Evolutionary conservation across 2,113 vertebrate genomes (phyloP).

Genomic region (Sigmodon hispidus): DNA sequence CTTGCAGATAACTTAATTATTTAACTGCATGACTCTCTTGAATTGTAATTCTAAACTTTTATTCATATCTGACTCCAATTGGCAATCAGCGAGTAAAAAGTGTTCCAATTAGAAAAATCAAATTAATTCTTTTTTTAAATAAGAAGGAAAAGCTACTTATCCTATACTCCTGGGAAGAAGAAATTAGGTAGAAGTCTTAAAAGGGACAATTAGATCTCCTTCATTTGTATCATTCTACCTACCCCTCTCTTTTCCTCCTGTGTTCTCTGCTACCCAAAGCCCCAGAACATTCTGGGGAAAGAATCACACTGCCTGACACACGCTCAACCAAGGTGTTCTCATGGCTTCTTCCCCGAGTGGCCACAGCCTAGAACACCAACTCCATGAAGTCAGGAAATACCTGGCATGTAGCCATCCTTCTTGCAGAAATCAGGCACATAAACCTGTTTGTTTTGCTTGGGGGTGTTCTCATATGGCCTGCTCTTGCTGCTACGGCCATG

Average conservation of each 20-base stretch:
- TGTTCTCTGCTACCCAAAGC: background rate
- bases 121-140: slow-evolving; percentile 81
- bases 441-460: background rate
- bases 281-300: background rate
- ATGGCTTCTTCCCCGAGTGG: background rate
- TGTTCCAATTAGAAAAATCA: slow-evolving; percentile 78
- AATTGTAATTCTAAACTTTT: slow-evolving; percentile 60
- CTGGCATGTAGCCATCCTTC: background rate
- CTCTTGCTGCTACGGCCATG: background rate
- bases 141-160: slow-evolving; percentile 72
- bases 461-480: background rate
- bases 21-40: background rate
- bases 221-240: background rate
- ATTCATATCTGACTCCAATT: slow-evolving; percentile 52
- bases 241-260: background rate
- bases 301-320: fast-evolving
- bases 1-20: slow-evolving; percentile 62
- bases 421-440: background rate
- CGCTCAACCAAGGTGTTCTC: background rate
- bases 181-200: slow-evolving; percentile 79
- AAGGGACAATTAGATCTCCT: slow-evolving; percentile 66
- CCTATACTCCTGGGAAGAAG: slow-evolving; percentile 65
- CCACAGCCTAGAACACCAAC: fast-evolving
- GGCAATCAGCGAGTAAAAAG: slow-evolving; percentile 62
- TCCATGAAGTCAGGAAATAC: fast-evolving